Conservation (phyloP, 2,888 invertebrate genomes). For the Cloeon dipterum region DNA sequence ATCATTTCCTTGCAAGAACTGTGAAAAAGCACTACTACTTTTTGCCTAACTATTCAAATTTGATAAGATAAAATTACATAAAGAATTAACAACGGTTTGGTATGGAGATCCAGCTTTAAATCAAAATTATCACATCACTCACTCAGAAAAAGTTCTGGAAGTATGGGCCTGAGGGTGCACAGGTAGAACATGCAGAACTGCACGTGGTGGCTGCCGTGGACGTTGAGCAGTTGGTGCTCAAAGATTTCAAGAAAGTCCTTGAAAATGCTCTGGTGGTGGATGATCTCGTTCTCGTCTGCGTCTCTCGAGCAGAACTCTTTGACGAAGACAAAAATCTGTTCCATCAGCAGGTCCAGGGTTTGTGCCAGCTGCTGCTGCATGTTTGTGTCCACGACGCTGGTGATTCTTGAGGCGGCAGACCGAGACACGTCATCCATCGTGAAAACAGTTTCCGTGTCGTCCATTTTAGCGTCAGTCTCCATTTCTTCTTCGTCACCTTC, state of each 20-base stretch:
- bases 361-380: neutral
- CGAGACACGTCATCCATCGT: neutral
- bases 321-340: neutral
- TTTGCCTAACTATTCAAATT: no score
- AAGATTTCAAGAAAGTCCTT: constrained; percentile 12
- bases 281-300: no score
- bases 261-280: no score
- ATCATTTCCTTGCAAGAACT: no score
- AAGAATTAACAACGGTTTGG: no score
- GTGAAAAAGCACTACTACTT: no score
- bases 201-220: constrained; percentile 34
- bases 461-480: neutral
- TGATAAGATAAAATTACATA: no score
- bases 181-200: constrained; percentile 56
- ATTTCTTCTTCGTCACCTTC: neutral
- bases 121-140: no score
- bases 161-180: neutral
- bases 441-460: neutral
- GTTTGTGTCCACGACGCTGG: no score
- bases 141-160: neutral
- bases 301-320: neutral
- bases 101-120: no score
- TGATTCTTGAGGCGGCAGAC: no score
- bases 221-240: constrained; percentile 20
- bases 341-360: neutral